Conservation (phyloP, 1,140 invertebrate genomes). For the Dermatophagoides farinae region DNA sequence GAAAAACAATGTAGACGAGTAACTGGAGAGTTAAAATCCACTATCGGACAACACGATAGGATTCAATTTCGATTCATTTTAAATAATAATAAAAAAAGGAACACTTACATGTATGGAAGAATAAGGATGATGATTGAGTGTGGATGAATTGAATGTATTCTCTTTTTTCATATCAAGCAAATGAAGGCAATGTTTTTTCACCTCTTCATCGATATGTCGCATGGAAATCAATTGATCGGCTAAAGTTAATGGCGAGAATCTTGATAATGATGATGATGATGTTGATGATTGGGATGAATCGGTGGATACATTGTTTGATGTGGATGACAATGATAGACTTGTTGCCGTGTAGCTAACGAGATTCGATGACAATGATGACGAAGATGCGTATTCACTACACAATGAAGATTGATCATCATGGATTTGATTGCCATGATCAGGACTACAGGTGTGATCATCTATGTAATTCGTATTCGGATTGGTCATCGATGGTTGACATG, state of each 20-base stretch:
- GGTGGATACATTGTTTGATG: neutral
- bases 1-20: too few species aligned
- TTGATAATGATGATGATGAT: neutral
- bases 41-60: too few species aligned
- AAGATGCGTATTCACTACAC: neutral
- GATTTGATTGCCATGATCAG: neutral
- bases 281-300: neutral
- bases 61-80: too few species aligned
- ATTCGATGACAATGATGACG: neutral
- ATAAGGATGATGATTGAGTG: neutral
- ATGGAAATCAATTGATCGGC: conserved; percentile 8
- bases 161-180: conserved; percentile 10
- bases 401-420: neutral
- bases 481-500: neutral
- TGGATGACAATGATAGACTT: conserved; percentile 1
- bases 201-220: conserved; percentile 7
- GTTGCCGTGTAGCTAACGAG: neutral
- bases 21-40: too few species aligned
- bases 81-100: too few species aligned
- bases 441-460: neutral
- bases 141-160: neutral
- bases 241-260: neutral
- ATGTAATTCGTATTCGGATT: neutral
- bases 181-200: conserved; percentile 9
- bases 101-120: neutral